These are phyloP conservation scores for Hippasteria phrygiana DNA, from an alignment of 53 echinoderm and acorn worm genomes.

Conservation along the genomic window DNA sequence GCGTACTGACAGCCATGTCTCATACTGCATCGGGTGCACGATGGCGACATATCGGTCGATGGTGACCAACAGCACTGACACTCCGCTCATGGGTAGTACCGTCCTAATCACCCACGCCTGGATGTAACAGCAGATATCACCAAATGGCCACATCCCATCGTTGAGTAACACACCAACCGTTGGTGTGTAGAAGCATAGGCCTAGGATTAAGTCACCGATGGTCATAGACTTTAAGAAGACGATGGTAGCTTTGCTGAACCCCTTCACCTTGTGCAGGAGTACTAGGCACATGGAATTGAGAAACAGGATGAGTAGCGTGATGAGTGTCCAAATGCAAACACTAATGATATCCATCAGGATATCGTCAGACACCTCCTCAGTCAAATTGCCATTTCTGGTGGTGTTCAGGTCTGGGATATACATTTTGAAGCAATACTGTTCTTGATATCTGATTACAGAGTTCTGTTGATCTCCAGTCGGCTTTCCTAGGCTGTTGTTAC, in stretches of 20 bases:
- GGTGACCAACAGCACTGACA: constrained; percentile 50
- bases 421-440: background rate
- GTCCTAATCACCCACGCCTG: constrained; percentile 42
- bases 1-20: background rate
- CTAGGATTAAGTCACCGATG: constrained; percentile 34
- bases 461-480: background rate
- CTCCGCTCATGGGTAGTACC: constrained; percentile 14
- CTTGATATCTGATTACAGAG: too few relatives aligned
- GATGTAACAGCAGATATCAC: background rate
- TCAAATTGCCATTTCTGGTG: background rate
- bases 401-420: background rate
- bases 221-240: constrained; percentile 61
- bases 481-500: background rate
- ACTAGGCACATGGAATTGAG: constrained; percentile 47
- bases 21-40: constrained; percentile 37
- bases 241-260: constrained; percentile 38
- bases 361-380: background rate
- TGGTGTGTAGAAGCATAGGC: constrained; percentile 41
- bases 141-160: constrained; percentile 30
- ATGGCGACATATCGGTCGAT: constrained; percentile 51
- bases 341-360: background rate
- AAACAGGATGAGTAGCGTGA: constrained; percentile 5
- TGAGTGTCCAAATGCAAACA: constrained; percentile 16
- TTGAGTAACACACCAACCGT: constrained; percentile 11
- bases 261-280: constrained; percentile 43